Evolutionary conservation across 2,888 invertebrate genomes (phyloP).

Genomic region (Drosophila atroscutellata): DNA sequence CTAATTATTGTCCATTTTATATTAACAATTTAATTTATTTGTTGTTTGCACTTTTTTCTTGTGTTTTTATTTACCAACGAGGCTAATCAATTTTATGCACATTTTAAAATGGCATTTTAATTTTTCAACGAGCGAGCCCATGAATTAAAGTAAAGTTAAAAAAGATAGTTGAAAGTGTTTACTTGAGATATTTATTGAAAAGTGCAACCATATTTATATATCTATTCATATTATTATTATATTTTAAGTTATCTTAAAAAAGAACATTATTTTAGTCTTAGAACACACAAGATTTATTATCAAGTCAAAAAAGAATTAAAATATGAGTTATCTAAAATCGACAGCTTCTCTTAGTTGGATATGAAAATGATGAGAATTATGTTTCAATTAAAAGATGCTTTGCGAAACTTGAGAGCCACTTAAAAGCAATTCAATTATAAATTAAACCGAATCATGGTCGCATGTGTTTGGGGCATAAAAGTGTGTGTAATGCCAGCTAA

Average conservation of each 20-base stretch:
- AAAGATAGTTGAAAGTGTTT: background rate
- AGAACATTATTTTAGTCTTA: background rate
- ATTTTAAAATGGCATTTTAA: background rate
- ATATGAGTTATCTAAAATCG: background rate
- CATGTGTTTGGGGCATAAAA: constrained; percentile 33
- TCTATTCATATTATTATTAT: background rate
- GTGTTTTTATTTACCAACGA: background rate
- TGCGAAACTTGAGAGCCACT: constrained; percentile 59
- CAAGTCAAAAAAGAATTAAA: background rate
- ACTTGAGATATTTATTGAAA: background rate
- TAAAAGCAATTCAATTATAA: constrained; percentile 68
- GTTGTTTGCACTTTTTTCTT: background rate
- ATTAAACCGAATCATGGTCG: constrained; percentile 53
- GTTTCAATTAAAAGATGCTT: constrained; percentile 49
- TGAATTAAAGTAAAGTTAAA: background rate
- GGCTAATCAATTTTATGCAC: background rate
- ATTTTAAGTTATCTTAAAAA: background rate
- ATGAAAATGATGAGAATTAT: constrained; percentile 17
- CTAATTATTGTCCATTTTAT: background rate
- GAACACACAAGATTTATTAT: background rate
- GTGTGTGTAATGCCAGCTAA: constrained; percentile 51
- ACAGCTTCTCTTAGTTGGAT: background rate
- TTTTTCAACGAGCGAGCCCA: background rate
- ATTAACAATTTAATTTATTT: background rate
- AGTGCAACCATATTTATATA: no score